phyloP scores from a whole-genome alignment of 1,140 invertebrate genomes.

The Caenorhabditis brenneri region DNA sequence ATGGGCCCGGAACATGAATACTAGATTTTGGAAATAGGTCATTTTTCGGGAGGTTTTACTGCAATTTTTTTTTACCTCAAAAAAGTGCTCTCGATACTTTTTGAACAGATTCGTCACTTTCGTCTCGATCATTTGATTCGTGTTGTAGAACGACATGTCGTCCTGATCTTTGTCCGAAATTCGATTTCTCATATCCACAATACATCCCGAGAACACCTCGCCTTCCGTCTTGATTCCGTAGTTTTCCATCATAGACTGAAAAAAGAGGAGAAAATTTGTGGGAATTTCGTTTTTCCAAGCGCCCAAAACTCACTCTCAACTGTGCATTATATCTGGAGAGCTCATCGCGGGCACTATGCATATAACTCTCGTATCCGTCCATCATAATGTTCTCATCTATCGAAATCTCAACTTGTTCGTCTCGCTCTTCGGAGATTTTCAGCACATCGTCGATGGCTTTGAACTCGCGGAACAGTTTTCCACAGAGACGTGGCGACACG shows the following conservation, averaged over 20 bases:
- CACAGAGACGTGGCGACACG: slow-evolving; percentile 28
- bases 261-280: background rate
- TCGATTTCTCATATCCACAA: slow-evolving; percentile 51
- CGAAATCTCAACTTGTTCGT: slow-evolving; percentile 59
- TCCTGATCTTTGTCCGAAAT: slow-evolving; percentile 58
- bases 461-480: slow-evolving; percentile 38
- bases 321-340: slow-evolving; percentile 57
- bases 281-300: no score
- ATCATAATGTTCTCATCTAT: slow-evolving; percentile 46
- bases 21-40: no score
- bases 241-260: slow-evolving; percentile 58
- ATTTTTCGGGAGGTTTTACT: no score
- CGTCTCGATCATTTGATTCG: slow-evolving; percentile 53
- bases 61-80: slow-evolving; percentile 49
- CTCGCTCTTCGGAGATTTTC: slow-evolving; percentile 49
- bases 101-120: slow-evolving; percentile 24
- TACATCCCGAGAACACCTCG: slow-evolving; percentile 60
- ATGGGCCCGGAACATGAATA: no score
- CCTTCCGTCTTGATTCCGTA: slow-evolving; percentile 63
- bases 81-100: slow-evolving; percentile 36
- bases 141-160: slow-evolving; percentile 57
- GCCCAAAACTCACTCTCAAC: slow-evolving; percentile 50
- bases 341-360: slow-evolving; percentile 41
- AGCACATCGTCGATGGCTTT: slow-evolving; percentile 46
- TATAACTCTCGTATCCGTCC: slow-evolving; percentile 49